Evolutionary conservation across 2,888 invertebrate species (phyloP).

Genomic region (Cyaniris semiargus): DNA sequence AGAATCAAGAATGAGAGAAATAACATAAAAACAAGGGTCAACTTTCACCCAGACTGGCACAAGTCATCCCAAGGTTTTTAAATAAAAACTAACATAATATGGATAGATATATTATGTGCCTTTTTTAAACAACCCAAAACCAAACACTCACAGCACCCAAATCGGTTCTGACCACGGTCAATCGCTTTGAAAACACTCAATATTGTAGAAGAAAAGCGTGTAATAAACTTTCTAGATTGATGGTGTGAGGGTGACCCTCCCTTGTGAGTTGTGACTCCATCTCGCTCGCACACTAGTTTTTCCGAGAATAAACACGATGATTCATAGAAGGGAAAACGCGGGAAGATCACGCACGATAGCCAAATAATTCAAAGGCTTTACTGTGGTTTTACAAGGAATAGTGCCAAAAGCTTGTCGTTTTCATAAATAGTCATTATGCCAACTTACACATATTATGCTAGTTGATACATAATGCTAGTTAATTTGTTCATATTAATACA

Average conservation of each 20-base stretch:
- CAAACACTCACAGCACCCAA: not conserved
- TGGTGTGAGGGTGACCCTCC: slow-evolving; percentile 31
- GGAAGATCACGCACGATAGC: slow-evolving; percentile 33
- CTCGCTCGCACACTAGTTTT: slow-evolving; percentile 46
- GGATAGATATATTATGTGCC: no score
- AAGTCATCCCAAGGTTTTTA: no score
- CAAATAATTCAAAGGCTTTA: slow-evolving; percentile 30
- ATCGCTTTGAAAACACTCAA: not conserved
- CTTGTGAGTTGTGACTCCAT: slow-evolving; percentile 2
- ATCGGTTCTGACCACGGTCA: not conserved
- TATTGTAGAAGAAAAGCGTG: slow-evolving; percentile 18
- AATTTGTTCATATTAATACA: no score
- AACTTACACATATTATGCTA: no score
- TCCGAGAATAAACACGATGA: slow-evolving; percentile 59
- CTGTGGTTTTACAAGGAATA: not conserved
- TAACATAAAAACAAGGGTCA: no score
- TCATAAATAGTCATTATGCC: no score
- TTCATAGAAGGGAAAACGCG: slow-evolving; percentile 50
- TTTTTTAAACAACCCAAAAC: not conserved
- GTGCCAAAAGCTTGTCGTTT: no score
- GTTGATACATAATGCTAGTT: no score
- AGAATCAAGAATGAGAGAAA: no score
- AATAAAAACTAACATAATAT: no score
- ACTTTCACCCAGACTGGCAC: no score
- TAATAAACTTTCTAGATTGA: slow-evolving; percentile 37